A percentile compares a stretch with the other conserved stretches of the same genome.
These are phyloP conservation scores for Lota lota DNA, from an alignment of 2,113 vertebrate genomes.

Conservation along the genomic window DNA sequence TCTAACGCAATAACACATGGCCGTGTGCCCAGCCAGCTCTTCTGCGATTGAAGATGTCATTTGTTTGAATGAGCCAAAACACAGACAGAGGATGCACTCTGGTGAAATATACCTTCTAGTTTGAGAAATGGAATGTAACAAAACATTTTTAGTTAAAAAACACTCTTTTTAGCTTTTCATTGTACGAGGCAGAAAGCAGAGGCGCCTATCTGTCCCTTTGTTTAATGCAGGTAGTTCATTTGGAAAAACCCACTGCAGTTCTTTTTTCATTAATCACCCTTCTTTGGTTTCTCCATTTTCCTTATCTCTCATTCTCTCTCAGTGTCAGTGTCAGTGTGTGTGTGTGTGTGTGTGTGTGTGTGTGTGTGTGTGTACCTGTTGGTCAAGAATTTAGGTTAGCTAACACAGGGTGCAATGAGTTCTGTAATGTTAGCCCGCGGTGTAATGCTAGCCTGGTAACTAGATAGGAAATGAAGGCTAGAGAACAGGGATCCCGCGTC, in stretches of 20 bases:
- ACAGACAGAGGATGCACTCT: slow-evolving; percentile 17
- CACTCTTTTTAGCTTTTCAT: slow-evolving; percentile 22
- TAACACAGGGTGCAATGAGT: slow-evolving; percentile 26
- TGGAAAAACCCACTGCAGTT: slow-evolving; percentile 5
- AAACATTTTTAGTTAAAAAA: slow-evolving; percentile 13
- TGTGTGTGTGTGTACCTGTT: slow-evolving; percentile 26
- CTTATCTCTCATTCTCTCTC: slow-evolving; percentile 4
- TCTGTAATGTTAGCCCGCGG: slow-evolving; percentile 51
- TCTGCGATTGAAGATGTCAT: slow-evolving; percentile 14
- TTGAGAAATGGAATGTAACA: too few relatives aligned
- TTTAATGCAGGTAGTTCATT: slow-evolving; percentile 33
- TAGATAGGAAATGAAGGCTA: slow-evolving; percentile 47
- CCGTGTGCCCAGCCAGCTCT: slow-evolving; percentile 24
- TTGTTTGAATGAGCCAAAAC: slow-evolving; percentile 44
- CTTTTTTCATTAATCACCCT: slow-evolving; percentile 42
- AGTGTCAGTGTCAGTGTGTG: neutral
- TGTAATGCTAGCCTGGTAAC: slow-evolving; percentile 59
- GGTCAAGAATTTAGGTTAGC: slow-evolving; percentile 10
- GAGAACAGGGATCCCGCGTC: slow-evolving; percentile 23
- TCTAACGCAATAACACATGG: slow-evolving; percentile 26
- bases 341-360: slow-evolving; percentile 21
- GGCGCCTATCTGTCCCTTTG: slow-evolving; percentile 19
- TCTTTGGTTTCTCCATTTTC: slow-evolving; percentile 31
- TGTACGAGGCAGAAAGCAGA: slow-evolving; percentile 12
- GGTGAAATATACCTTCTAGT: too few relatives aligned